Percentiles rank a stretch among this genome's conserved stretches.
Evolutionary conservation across 2,797 vertebrate genomes (phyloP).

Genomic region (Enteromius radiatus): DNA sequence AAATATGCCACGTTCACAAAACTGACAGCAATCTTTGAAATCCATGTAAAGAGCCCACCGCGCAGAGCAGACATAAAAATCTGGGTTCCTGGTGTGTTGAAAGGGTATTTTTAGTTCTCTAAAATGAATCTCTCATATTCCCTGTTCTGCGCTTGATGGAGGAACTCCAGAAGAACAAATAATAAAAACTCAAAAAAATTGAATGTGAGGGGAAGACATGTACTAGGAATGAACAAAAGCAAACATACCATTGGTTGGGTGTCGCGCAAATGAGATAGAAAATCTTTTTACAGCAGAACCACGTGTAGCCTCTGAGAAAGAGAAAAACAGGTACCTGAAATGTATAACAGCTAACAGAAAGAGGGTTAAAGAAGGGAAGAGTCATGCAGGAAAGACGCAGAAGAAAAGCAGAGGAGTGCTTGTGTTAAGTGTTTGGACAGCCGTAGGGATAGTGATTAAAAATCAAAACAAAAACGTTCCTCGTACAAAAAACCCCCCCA

Average conservation of each 20-base stretch:
- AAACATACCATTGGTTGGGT: conserved; percentile 97
- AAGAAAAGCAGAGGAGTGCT: conserved; percentile 69
- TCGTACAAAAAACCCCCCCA: neutral
- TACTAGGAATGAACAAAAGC: conserved; percentile 85
- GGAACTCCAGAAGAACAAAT: conserved; percentile 68
- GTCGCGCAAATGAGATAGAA: conserved; percentile 97
- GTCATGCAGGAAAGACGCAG: conserved; percentile 81
- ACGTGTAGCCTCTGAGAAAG: conserved; percentile 93
- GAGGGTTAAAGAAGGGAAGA: conserved; percentile 76
- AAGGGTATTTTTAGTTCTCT: conserved; percentile 62
- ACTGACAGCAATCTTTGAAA: neutral
- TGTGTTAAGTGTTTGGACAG: conserved; percentile 66
- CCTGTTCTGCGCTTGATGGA: conserved; percentile 59
- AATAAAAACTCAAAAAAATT: conserved; percentile 62
- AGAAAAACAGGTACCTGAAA: conserved; percentile 95
- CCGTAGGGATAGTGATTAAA: conserved; percentile 65
- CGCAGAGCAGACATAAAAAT: neutral
- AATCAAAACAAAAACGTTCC: conserved; percentile 19
- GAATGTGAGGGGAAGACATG: conserved; percentile 70
- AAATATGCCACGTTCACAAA: neutral
- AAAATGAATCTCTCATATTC: conserved; percentile 65
- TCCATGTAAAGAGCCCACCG: conserved; percentile 2
- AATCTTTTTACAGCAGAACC: conserved; percentile 96
- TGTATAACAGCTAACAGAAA: conserved; percentile 86
- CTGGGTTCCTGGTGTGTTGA: conserved; percentile 30